Evolutionary conservation across 2,888 invertebrate species (phyloP).

Genomic region (Eustalomyia histrio): DNA sequence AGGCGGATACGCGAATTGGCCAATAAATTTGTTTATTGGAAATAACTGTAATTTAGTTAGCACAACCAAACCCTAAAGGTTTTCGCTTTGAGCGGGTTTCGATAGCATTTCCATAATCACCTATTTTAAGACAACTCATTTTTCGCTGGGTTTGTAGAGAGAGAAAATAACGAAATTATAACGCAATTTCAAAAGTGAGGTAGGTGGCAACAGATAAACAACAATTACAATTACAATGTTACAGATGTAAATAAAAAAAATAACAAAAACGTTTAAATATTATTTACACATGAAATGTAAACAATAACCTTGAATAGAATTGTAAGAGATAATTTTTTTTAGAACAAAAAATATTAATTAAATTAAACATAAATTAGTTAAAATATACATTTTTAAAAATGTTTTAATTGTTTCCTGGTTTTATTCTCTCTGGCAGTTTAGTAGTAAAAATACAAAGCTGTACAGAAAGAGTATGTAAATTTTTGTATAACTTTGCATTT

Average conservation of each 20-base stretch:
- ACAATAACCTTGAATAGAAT: not conserved
- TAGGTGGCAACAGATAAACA: not conserved
- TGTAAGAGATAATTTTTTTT: not conserved
- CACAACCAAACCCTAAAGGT: too few species aligned
- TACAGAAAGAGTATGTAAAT: too few species aligned
- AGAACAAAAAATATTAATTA: not conserved
- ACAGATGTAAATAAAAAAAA: not conserved
- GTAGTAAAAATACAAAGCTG: too few species aligned
- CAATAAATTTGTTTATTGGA: too few species aligned
- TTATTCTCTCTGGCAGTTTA: not conserved
- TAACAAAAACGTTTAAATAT: not conserved
- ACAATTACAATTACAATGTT: not conserved
- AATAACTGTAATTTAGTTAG: too few species aligned
- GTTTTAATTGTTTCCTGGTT: not conserved
- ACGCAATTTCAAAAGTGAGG: constrained; percentile 10
- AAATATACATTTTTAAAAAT: not conserved
- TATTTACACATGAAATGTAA: not conserved
- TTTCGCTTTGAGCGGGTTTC: too few species aligned
- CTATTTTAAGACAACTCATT: too few species aligned
- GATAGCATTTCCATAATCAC: too few species aligned
- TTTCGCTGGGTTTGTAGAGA: not conserved
- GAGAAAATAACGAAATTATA: constrained; percentile 13
- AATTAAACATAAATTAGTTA: not conserved
- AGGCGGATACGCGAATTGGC: too few species aligned
- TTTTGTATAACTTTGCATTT: too few species aligned